Percentiles rank a stretch among this genome's conserved stretches.
These are phyloP conservation scores for Rana temporaria DNA, from an alignment of 2,113 vertebrate species.

Conservation along the genomic window DNA sequence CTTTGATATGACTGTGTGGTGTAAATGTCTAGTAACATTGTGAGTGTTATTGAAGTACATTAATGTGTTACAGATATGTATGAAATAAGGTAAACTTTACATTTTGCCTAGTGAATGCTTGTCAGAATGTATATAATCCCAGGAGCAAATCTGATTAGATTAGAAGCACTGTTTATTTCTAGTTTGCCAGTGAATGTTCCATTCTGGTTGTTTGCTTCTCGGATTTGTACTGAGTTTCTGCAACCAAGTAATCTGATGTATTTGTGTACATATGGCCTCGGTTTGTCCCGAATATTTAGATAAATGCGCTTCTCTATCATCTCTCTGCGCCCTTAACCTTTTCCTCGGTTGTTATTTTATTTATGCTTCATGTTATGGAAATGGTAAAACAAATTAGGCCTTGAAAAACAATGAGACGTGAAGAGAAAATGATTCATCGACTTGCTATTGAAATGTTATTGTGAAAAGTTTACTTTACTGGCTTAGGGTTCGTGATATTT, in stretches of 20 bases:
- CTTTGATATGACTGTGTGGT: neutral
- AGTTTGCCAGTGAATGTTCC: conserved; percentile 46
- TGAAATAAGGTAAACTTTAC: conserved; percentile 49
- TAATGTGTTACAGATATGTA: conserved; percentile 52
- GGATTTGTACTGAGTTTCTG: conserved; percentile 31
- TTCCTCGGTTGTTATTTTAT: conserved; percentile 48
- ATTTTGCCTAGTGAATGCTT: conserved; percentile 50
- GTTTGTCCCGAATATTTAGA: conserved; percentile 51
- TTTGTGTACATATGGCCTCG: conserved; percentile 10
- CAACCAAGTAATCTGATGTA: conserved; percentile 41
- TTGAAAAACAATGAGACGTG: conserved; percentile 36
- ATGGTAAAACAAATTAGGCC: conserved; percentile 22
- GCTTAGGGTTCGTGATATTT: conserved; percentile 33
- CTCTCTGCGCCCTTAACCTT: conserved; percentile 33
- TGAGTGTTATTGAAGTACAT: conserved; percentile 15
- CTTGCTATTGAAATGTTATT: conserved; percentile 34
- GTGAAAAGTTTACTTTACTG: conserved; percentile 43
- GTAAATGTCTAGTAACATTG: neutral
- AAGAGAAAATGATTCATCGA: conserved; percentile 46
- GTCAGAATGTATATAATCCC: conserved; percentile 57
- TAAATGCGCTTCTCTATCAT: conserved; percentile 23
- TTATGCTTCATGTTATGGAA: conserved; percentile 46
- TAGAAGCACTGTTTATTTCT: conserved; percentile 34
- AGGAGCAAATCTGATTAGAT: conserved; percentile 43
- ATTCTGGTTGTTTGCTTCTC: conserved; percentile 48